phyloP scores from a whole-genome alignment of 2,113 vertebrate genomes.

The Casuarius casuarius region DNA sequence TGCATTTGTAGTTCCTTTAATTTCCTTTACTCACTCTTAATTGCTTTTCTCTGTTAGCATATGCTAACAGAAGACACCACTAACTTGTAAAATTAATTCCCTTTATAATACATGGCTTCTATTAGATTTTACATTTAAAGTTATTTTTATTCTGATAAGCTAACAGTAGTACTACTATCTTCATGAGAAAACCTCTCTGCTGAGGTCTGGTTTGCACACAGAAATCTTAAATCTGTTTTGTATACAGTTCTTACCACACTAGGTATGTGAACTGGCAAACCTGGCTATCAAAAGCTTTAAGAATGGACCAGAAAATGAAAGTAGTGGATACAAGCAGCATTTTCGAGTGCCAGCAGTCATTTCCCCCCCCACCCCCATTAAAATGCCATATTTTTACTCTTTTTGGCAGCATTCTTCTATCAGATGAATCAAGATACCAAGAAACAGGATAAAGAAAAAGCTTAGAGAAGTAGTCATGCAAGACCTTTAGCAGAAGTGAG shows the following conservation, averaged over 20 bases:
- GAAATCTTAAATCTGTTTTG: background rate
- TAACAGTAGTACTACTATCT: background rate
- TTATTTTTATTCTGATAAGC: background rate
- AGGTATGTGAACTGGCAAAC: background rate
- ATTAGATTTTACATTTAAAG: background rate
- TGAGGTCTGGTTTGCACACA: background rate
- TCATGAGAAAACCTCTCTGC: background rate
- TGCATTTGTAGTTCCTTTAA: background rate
- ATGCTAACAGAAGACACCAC: background rate
- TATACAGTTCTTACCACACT: background rate
- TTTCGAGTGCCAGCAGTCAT: background rate
- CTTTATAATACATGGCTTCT: background rate
- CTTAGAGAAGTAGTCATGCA: background rate
- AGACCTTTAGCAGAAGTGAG: background rate
- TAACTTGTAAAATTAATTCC: background rate
- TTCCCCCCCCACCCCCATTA: background rate
- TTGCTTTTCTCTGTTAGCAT: background rate
- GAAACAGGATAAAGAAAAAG: background rate
- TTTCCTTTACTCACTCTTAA: background rate
- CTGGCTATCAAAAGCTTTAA: background rate
- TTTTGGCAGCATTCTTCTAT: background rate
- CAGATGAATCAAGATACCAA: background rate
- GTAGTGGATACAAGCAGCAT: rapidly evolving
- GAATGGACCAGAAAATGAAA: background rate
- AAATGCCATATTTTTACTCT: background rate